phyloP scores from a whole-genome alignment of 2,888 invertebrate genomes.

The Drosophila ezoana region DNA sequence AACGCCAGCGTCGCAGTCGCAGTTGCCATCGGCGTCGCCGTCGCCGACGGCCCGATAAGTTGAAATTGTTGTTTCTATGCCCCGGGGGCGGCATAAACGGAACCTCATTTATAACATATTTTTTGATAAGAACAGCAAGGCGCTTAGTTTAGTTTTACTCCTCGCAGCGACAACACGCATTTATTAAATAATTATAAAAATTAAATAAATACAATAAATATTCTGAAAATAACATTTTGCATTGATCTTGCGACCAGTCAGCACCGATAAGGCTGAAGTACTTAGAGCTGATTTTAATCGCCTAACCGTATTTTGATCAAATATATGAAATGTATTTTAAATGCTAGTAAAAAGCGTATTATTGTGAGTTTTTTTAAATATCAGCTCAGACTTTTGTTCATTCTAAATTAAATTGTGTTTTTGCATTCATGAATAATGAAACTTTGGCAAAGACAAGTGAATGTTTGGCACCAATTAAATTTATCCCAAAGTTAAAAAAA shows the following conservation, averaged over 20 bases:
- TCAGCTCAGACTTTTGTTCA: no score
- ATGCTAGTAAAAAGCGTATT: no score
- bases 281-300: not conserved
- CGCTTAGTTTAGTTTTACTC: constrained; percentile 49
- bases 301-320: no score
- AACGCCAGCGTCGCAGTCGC: constrained; percentile 20
- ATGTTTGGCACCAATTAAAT: no score
- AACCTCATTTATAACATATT: constrained; percentile 52
- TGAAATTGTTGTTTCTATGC: constrained; percentile 47
- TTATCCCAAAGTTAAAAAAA: no score
- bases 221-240: not conserved
- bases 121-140: constrained; percentile 47
- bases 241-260: not conserved
- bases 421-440: no score
- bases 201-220: not conserved
- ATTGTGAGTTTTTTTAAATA: no score
- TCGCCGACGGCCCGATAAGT: constrained; percentile 47
- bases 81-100: constrained; percentile 36
- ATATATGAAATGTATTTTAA: no score
- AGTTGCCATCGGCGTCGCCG: constrained; percentile 18
- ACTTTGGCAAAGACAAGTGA: no score
- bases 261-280: not conserved
- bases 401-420: no score
- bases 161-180: constrained; percentile 42
- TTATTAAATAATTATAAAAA: constrained; percentile 15